phyloP scores from a whole-genome alignment of 2,888 invertebrate genomes.

The Phlogophora meticulosa region DNA sequence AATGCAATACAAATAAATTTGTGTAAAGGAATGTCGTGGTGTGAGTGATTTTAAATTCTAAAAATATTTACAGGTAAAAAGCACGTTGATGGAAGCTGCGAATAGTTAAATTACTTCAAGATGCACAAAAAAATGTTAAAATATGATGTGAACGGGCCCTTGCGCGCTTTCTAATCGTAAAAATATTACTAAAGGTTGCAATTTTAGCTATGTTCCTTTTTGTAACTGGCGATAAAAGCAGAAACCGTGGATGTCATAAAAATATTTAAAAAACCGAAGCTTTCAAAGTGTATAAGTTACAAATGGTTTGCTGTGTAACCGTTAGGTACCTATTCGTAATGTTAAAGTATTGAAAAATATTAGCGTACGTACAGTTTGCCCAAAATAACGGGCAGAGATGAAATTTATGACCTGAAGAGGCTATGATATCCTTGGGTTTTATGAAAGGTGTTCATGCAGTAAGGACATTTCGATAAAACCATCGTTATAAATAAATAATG shows the following conservation, averaged over 20 bases:
- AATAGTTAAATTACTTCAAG: not conserved
- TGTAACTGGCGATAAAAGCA: constrained; percentile 48
- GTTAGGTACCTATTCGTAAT: constrained; percentile 29
- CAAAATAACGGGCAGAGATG: not conserved
- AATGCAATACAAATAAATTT: not conserved
- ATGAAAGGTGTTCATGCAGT: too few relatives aligned
- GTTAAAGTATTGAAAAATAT: constrained; percentile 18
- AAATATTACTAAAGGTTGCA: constrained; percentile 67
- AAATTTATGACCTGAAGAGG: not conserved
- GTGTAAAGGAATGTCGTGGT: too few relatives aligned
- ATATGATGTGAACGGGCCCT: constrained; percentile 41
- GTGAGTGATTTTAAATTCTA: not conserved
- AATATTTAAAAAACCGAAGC: constrained; percentile 7
- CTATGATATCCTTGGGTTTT: too few relatives aligned
- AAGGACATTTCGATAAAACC: too few relatives aligned
- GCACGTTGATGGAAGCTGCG: not conserved
- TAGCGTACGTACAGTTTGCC: constrained; percentile 7
- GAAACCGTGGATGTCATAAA: constrained; percentile 41
- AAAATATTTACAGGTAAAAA: not conserved
- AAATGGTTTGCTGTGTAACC: constrained; percentile 38
- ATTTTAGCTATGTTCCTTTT: constrained; percentile 64
- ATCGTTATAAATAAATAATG: too few relatives aligned
- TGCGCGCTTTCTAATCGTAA: constrained; percentile 76
- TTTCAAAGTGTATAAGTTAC: not conserved
- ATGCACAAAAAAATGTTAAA: not conserved